Evolutionary conservation across 1,140 invertebrate genomes (phyloP).

Genomic region (Drosophila nannoptera): DNA sequence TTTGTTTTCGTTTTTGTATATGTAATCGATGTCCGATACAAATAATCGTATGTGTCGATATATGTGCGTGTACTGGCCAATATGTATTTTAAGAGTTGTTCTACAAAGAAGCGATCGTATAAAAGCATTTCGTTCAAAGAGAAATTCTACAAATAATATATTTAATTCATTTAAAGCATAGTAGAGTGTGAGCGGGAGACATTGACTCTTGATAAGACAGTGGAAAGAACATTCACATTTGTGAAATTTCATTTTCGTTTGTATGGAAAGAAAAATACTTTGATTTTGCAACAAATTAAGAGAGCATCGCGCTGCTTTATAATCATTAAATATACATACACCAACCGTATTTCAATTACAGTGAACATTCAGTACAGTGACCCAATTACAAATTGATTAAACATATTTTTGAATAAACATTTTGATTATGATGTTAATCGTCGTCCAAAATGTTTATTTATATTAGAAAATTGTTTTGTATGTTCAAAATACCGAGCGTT

Average conservation of each 20-base stretch:
- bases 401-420: neutral
- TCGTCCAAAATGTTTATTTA: neutral
- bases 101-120: conserved; percentile 11
- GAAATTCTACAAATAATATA: neutral
- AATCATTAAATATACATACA: conserved; percentile 9
- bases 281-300: neutral
- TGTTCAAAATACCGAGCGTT: conserved; percentile 10
- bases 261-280: neutral
- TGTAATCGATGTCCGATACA: too few species aligned
- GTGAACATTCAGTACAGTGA: conserved; percentile 16
- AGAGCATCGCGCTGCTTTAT: neutral
- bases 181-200: conserved; percentile 1
- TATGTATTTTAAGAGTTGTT: neutral
- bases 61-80: neutral
- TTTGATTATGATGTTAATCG: neutral
- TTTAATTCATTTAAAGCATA: conserved; percentile 6
- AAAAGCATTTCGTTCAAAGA: conserved; percentile 11
- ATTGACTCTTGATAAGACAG: neutral
- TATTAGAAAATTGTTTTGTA: neutral
- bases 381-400: neutral
- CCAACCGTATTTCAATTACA: neutral
- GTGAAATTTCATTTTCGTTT: neutral
- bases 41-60: neutral
- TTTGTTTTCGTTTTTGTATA: too few species aligned
- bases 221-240: neutral